These are phyloP conservation scores for Adelognathus sp. DNA, from an alignment of 2,888 invertebrate genomes.

Conservation along the genomic window DNA sequence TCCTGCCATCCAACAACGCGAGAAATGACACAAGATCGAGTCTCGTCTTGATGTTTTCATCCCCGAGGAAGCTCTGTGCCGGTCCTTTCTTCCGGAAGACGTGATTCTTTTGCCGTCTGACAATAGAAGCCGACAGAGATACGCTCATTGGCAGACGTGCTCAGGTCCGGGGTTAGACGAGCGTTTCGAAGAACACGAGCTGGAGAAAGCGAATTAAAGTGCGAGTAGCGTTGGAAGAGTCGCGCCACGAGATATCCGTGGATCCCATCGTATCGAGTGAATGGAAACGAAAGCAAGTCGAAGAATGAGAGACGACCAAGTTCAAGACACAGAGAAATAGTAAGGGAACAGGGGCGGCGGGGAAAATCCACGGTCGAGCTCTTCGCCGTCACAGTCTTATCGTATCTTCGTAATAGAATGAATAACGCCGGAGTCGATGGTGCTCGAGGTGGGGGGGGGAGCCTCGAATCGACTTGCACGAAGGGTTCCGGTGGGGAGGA, in stretches of 20 bases:
- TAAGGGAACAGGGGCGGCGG: slow-evolving; percentile 59
- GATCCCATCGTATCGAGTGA: slow-evolving; percentile 39
- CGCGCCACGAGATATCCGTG: neutral
- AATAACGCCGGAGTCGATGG: slow-evolving; percentile 71
- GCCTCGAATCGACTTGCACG: slow-evolving; percentile 52
- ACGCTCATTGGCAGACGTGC: slow-evolving; percentile 43
- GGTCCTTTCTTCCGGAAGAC: slow-evolving; percentile 26
- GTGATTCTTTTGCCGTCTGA: slow-evolving; percentile 27
- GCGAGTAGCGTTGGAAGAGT: slow-evolving; percentile 10
- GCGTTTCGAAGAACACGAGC: neutral
- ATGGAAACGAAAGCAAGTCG: slow-evolving; percentile 44
- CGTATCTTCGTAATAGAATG: slow-evolving; percentile 66
- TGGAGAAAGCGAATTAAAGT: slow-evolving; percentile 6
- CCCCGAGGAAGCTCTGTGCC: slow-evolving; percentile 4
- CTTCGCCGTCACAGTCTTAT: slow-evolving; percentile 59
- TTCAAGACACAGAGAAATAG: slow-evolving; percentile 40
- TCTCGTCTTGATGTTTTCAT: neutral
- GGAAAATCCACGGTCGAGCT: slow-evolving; percentile 55
- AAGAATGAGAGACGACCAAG: slow-evolving; percentile 35
- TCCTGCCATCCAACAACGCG: slow-evolving; percentile 9
- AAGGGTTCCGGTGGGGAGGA: neutral
- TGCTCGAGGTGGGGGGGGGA: too few relatives aligned
- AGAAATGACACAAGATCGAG: slow-evolving; percentile 21
- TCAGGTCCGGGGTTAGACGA: slow-evolving; percentile 3
- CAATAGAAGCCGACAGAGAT: slow-evolving; percentile 21